A percentile compares a stretch with the other conserved stretches of the same genome.
phyloP scores from a whole-genome alignment of 2,888 invertebrate genomes.

The Drosophila meridionalis region DNA sequence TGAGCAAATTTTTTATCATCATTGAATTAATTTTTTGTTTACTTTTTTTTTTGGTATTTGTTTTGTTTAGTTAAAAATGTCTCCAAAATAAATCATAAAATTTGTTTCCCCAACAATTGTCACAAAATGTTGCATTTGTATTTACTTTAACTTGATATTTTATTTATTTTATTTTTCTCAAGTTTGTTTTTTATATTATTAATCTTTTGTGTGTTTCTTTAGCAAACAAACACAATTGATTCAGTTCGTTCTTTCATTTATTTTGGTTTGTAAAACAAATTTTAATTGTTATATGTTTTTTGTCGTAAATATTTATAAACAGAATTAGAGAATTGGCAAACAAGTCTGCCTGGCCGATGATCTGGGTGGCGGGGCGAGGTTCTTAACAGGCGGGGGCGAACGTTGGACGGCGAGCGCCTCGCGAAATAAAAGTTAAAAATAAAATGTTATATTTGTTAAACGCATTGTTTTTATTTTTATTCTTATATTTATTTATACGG shows the following conservation, averaged over 20 bases:
- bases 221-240: conserved; percentile 53
- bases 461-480: conserved; percentile 54
- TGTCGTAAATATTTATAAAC: conserved; percentile 59
- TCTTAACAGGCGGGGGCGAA: conserved; percentile 1
- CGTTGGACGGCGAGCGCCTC: conserved; percentile 21
- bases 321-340: conserved; percentile 36
- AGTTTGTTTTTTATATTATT: conserved; percentile 16
- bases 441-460: conserved; percentile 63
- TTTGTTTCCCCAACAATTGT: conserved; percentile 33
- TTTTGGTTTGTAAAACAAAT: conserved; percentile 52
- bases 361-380: conserved; percentile 12
- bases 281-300: conserved; percentile 43
- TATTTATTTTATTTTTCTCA: neutral
- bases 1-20: conserved; percentile 34
- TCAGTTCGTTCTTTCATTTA: conserved; percentile 17
- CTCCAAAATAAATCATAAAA: conserved; percentile 40
- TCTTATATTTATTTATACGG: conserved; percentile 42
- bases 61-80: conserved; percentile 30
- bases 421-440: conserved; percentile 60
- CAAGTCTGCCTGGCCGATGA: conserved; percentile 8
- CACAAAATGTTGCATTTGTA: conserved; percentile 30
- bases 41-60: neutral
- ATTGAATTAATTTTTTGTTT: neutral
- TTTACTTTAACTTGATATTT: conserved; percentile 15
- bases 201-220: conserved; percentile 27